phyloP scores from a whole-genome alignment of 2,888 invertebrate genomes.

The Chymomyza caudatula region DNA sequence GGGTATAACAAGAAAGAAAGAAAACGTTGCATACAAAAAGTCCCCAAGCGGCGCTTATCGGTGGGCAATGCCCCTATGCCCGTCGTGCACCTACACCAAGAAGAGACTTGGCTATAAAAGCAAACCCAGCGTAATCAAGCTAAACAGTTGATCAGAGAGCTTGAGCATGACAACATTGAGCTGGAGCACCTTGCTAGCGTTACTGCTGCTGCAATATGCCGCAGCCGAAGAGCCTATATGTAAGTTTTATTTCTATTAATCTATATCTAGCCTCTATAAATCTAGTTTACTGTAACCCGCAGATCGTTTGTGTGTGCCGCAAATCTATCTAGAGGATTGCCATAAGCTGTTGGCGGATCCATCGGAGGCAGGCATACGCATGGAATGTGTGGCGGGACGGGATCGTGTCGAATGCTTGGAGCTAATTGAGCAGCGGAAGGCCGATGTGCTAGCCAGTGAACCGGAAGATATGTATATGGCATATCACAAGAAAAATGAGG shows the following conservation, averaged over 20 bases:
- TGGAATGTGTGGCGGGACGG: slow-evolving; percentile 86
- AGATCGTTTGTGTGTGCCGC: slow-evolving; percentile 89
- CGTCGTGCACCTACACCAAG: neutral
- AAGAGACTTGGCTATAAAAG: slow-evolving; percentile 44
- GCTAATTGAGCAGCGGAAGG: slow-evolving; percentile 86
- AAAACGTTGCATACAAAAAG: slow-evolving; percentile 13
- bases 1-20: neutral
- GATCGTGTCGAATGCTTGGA: slow-evolving; percentile 85
- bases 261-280: neutral
- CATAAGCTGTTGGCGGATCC: slow-evolving; percentile 79
- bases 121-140: slow-evolving; percentile 50
- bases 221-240: slow-evolving; percentile 61
- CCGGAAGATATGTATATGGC: slow-evolving; percentile 94
- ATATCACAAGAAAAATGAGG: slow-evolving; percentile 84
- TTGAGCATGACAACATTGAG: slow-evolving; percentile 27
- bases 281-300: slow-evolving; percentile 12
- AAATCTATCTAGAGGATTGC: slow-evolving; percentile 82
- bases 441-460: slow-evolving; percentile 89
- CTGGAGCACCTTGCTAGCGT: slow-evolving; percentile 8
- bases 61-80: neutral
- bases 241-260: slow-evolving; percentile 25
- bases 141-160: slow-evolving; percentile 1
- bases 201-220: slow-evolving; percentile 18
- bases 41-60: slow-evolving; percentile 12
- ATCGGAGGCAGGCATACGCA: slow-evolving; percentile 78